Percentiles rank a stretch among this genome's conserved stretches.
Conservation (phyloP, 2,888 invertebrate species). For the Acrocyrtus sp. region DNA sequence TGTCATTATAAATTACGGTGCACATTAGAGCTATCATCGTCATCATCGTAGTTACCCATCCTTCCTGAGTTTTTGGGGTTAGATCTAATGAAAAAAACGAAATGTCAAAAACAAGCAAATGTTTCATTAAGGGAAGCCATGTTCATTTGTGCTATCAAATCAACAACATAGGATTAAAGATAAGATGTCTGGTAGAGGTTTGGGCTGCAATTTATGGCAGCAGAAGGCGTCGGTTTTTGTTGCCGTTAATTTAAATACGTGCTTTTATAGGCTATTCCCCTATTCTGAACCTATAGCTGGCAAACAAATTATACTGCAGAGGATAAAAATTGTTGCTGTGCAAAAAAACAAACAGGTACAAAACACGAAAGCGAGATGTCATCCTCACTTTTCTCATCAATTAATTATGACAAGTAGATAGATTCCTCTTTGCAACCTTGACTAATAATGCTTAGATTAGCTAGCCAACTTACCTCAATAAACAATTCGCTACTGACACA, state of each 20-base stretch:
- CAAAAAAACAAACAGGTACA: not conserved
- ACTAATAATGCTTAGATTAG: constrained; percentile 22
- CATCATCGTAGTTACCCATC: constrained; percentile 4
- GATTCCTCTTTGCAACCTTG: constrained; percentile 37
- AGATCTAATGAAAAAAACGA: not conserved
- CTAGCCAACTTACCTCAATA: constrained; percentile 24
- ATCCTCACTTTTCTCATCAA: constrained; percentile 45
- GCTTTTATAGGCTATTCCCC: no score
- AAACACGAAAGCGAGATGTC: constrained; percentile 1
- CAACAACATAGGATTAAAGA: no score
- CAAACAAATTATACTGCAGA: no score
- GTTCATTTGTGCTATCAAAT: no score
- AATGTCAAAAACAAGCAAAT: not conserved
- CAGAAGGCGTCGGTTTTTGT: no score
- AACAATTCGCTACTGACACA: constrained; percentile 21
- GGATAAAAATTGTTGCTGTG: not conserved
- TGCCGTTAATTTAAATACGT: no score
- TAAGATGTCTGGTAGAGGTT: no score
- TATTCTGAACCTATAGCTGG: no score
- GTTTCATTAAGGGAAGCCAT: not conserved
- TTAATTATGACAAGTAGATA: constrained; percentile 41
- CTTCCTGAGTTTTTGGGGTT: constrained; percentile 37
- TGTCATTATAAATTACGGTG: constrained; percentile 34
- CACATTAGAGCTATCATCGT: constrained; percentile 18
- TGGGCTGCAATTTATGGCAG: no score